Conservation (phyloP, 2,888 invertebrate genomes). For the Helobdella robusta region DNA sequence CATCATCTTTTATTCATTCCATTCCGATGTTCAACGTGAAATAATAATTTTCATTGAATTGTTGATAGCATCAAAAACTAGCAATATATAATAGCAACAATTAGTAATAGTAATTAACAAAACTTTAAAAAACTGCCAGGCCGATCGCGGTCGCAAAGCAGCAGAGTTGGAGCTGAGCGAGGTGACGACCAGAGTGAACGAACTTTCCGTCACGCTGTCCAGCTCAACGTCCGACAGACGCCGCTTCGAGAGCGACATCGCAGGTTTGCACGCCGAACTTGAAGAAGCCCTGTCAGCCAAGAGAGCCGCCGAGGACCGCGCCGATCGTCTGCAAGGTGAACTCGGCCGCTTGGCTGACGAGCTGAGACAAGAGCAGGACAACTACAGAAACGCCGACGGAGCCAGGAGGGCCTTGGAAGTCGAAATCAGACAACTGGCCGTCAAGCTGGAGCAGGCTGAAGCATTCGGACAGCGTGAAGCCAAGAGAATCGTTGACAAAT, state of each 20-base stretch:
- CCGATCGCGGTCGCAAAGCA: constrained; percentile 48
- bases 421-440: constrained; percentile 49
- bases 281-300: constrained; percentile 67
- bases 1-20: not conserved
- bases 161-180: constrained; percentile 67
- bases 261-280: constrained; percentile 82
- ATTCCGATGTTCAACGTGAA: not conserved
- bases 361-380: constrained; percentile 49
- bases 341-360: constrained; percentile 45
- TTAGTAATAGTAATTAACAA: too few species aligned
- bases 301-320: constrained; percentile 37
- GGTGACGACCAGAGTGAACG: constrained; percentile 79
- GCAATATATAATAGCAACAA: too few species aligned
- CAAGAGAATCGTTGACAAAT: constrained; percentile 49
- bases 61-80: too few species aligned
- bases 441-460: constrained; percentile 49
- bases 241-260: constrained; percentile 85
- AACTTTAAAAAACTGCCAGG: too few species aligned
- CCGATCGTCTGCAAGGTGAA: constrained; percentile 40
- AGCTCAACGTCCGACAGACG: constrained; percentile 85
- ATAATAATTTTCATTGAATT: constrained; percentile 2
- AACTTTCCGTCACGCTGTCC: constrained; percentile 85
- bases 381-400: constrained; percentile 50
- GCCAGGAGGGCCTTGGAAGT: constrained; percentile 49
- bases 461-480: constrained; percentile 49